Conservation (phyloP, 2,113 vertebrate species). For the Oreochromis tanganicae region DNA sequence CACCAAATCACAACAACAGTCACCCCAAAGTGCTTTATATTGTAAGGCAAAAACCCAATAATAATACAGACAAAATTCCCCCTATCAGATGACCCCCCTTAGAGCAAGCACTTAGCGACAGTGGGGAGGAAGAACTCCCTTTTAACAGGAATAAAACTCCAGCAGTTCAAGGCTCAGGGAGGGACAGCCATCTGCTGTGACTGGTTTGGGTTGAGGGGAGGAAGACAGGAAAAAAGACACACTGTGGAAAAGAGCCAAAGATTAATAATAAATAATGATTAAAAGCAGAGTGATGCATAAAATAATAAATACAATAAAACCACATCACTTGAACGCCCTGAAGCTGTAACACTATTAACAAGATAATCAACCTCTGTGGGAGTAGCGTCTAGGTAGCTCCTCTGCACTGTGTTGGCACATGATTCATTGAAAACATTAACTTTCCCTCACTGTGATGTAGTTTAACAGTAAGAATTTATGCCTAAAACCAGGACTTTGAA, state of each 20-base stretch:
- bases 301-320: fast-evolving
- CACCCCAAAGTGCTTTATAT: not conserved
- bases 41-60: fast-evolving
- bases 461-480: not conserved
- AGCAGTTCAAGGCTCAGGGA: not conserved
- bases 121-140: too few species aligned
- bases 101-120: too few species aligned
- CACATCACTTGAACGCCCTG: fast-evolving
- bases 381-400: not conserved
- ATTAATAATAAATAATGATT: not conserved
- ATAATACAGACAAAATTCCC: not conserved
- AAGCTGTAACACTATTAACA: not conserved
- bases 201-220: too few species aligned
- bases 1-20: not conserved
- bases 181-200: too few species aligned
- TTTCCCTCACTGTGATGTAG: not conserved
- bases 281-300: not conserved
- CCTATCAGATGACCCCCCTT: not conserved
- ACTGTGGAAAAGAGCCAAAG: not conserved
- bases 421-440: not conserved
- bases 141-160: too few species aligned
- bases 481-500: not conserved
- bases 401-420: fast-evolving
- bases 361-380: not conserved
- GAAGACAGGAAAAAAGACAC: too few species aligned